Conservation (phyloP, 2,113 vertebrate genomes). For the Sorex fumeus region DNA sequence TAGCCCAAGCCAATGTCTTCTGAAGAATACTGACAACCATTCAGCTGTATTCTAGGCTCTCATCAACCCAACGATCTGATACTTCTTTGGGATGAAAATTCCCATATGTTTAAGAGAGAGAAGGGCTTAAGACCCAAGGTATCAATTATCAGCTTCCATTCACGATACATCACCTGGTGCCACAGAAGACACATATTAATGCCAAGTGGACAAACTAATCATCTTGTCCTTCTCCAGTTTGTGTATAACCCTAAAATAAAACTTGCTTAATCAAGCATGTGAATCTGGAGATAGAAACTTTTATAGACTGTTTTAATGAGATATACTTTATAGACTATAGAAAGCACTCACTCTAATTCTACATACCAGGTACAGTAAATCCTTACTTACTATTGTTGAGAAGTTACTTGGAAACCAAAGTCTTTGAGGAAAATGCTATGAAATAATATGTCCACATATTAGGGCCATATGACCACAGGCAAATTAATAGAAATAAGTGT, state of each 20-base stretch:
- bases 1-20: background rate
- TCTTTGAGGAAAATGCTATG: background rate
- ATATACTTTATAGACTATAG: background rate
- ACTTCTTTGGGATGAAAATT: background rate
- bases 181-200: background rate
- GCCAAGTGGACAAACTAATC: background rate
- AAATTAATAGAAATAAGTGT: background rate
- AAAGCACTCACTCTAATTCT: background rate
- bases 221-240: background rate
- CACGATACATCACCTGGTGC: background rate
- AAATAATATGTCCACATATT: background rate
- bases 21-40: background rate
- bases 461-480: background rate
- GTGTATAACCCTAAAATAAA: background rate
- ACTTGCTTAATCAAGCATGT: background rate
- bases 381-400: background rate
- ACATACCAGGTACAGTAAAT: background rate
- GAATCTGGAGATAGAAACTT: background rate
- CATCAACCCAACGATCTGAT: background rate
- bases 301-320: background rate
- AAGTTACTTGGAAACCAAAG: background rate
- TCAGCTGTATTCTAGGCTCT: background rate
- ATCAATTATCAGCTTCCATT: background rate
- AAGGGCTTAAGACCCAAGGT: background rate
- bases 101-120: background rate